phyloP scores from a whole-genome alignment of 2,888 invertebrate species.

The Sarcophaga rosellei region DNA sequence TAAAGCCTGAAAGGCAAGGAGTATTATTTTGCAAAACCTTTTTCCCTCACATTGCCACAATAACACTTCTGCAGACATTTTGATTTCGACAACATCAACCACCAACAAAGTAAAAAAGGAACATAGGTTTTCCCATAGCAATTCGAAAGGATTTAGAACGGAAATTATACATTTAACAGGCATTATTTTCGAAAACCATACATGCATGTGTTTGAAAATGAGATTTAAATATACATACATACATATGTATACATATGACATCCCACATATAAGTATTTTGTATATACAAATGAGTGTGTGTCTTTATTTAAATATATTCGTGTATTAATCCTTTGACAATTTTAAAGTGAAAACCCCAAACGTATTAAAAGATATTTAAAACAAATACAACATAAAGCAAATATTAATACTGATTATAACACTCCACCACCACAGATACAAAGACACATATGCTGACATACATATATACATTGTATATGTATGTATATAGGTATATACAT shows the following conservation, averaged over 20 bases:
- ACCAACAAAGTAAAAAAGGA: not conserved
- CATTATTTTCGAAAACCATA: slow-evolving; percentile 37
- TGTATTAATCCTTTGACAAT: slow-evolving; percentile 53
- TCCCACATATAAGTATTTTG: slow-evolving; percentile 2
- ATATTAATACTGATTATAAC: slow-evolving; percentile 17
- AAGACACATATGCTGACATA: not conserved
- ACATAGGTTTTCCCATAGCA: not conserved
- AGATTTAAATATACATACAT: not conserved
- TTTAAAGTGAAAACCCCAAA: slow-evolving; percentile 28
- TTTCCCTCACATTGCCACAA: not conserved
- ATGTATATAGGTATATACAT: too few relatives aligned
- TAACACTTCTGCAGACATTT: not conserved
- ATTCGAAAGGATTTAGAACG: slow-evolving; percentile 35
- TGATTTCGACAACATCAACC: not conserved
- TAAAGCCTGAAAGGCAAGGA: slow-evolving; percentile 13
- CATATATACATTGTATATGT: too few relatives aligned
- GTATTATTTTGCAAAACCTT: slow-evolving; percentile 31
- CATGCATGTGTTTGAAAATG: not conserved
- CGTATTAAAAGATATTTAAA: slow-evolving; percentile 20
- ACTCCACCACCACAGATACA: not conserved
- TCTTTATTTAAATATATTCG: not conserved
- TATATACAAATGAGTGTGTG: not conserved
- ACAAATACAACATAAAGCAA: slow-evolving; percentile 26
- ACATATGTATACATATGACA: not conserved
- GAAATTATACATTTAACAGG: slow-evolving; percentile 34